A percentile compares a stretch with the other conserved stretches of the same genome.
Evolutionary conservation across 1,140 invertebrate species (phyloP).

Genomic region (Caenorhabditis remanei): DNA sequence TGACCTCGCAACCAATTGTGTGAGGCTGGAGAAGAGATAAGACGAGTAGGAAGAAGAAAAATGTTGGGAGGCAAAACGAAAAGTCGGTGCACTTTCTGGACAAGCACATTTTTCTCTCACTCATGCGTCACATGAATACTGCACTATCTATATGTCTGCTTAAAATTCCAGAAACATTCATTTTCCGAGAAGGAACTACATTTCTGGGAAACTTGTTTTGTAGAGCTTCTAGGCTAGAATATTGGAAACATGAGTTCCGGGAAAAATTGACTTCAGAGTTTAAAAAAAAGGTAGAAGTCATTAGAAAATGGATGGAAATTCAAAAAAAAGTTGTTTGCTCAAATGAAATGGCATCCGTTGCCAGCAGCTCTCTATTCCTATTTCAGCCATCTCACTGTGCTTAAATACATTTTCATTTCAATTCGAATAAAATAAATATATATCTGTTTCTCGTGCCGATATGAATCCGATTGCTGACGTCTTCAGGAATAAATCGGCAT

Average conservation of each 20-base stretch:
- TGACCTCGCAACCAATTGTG: constrained; percentile 49
- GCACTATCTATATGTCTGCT: neutral
- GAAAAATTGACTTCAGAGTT: no score
- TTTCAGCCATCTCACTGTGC: neutral
- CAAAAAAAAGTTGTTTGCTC: neutral
- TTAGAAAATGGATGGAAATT: no score
- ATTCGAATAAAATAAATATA: neutral
- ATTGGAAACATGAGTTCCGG: no score
- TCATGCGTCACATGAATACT: neutral
- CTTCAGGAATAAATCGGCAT: neutral
- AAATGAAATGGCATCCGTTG: neutral
- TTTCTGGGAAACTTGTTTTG: no score
- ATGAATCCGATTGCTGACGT: constrained; percentile 35
- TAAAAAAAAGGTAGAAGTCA: no score
- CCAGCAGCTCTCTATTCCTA: neutral
- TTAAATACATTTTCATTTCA: neutral
- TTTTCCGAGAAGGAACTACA: neutral
- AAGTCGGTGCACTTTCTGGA: constrained; percentile 43
- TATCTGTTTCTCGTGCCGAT: neutral
- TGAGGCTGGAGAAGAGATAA: neutral
- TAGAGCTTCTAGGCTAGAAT: no score
- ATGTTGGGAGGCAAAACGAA: neutral
- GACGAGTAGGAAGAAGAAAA: neutral
- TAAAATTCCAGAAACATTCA: neutral
- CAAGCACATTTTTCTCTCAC: neutral